Evolutionary conservation across 35 echinoderm and acorn worm genomes (phyloP), one percentile per base, ranked within the genome.

Genomic region (Lytechinus variegatus): DNA sequence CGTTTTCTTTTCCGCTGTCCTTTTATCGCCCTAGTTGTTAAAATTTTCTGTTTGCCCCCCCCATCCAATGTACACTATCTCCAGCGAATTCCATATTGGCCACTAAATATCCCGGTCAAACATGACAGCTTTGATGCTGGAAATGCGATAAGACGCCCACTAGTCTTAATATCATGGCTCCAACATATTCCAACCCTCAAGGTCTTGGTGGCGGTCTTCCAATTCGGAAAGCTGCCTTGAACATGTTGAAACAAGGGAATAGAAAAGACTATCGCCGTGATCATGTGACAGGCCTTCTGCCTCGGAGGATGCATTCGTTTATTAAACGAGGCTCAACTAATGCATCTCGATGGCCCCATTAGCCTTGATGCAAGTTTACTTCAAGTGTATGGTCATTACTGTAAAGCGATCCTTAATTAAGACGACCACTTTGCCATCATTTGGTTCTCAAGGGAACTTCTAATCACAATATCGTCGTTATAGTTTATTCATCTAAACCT

Each of bases 311-410:
- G 16, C 16, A 16, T 79, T 79, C 66, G 66, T 79, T 79, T 24
- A 79, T 79, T 79, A 79, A 79, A 79, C 66, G 66, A 16, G n/a
- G 66, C 66, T 24, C 66, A 79, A n/a, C 66, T 79, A 79, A 79
- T 79, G 66, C 5, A 19, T 79, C 66, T 79, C 24, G 66, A 79
- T 79, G 66, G 6, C 14, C 8, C 16, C 21, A 24, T 24, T 79
- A 79, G 19, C 66, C 66, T 79, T 19, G 66, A 79, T 79, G 66
- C 66, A 79, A 24, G 6, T 24, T 24, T 24, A 24, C 12, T 7
- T 79, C 14, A 79, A 79, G 66, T 79, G 12, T 79, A 79, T 16
- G 66, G 66, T 24, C 21, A 44, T 79, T 79, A 79, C 19, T 79
- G 66, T 24, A 79, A 24, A 16, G n/a, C n/a, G 66, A 79, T 79